Evolutionary conservation across 2,888 invertebrate genomes (phyloP), one percentile per base, ranked within the genome.

Genomic region (Hypsopygia costalis): DNA sequence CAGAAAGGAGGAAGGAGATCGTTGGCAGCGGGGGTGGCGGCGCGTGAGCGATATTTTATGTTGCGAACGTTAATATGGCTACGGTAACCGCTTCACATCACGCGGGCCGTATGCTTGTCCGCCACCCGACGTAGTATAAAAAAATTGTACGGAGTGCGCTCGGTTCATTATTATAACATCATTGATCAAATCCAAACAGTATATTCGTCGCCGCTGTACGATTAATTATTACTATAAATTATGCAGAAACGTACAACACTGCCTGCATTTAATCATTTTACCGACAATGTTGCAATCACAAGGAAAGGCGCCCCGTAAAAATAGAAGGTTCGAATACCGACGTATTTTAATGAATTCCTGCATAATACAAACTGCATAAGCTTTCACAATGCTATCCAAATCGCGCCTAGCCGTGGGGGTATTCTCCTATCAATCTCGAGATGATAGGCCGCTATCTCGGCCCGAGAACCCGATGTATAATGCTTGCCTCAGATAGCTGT

Each of bases 381-480:
- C 68, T 71, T 78, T 72, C 71, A 73, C 69, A 75, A 72, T 62
- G 59, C 53, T 65, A 66, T 66, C 80, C 80, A 62, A 81, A 79
- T 71, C 76, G 66, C 69, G 61, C 62, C 65, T 77, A 71, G 83
- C 87, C 87, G 74, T 66, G 64, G 83, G 86, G 80, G 73, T 76
- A 76, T 81, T 81, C 81, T 76, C 83, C 87, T 87, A 88, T 88
- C 87, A 87, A 88, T 88, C 88, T 86, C 68, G 55, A 81, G 87
- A 87, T 87, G 88, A 88, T 88, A 87, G 85, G 62, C 73, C 65
- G 69, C 78, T 83, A 86, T 86, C 85, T 72, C 69, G 59, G 51
- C 58, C 61, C 58, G 59, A 69, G 71, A 70, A 73, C 78, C 69
- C 70, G 80, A 85, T 86, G 87, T 86, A 87, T 88, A 87, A 87